Base-by-base conservation (phyloP, 2,797 vertebrate genomes). In the Orientallactaga sibirica region DNA sequence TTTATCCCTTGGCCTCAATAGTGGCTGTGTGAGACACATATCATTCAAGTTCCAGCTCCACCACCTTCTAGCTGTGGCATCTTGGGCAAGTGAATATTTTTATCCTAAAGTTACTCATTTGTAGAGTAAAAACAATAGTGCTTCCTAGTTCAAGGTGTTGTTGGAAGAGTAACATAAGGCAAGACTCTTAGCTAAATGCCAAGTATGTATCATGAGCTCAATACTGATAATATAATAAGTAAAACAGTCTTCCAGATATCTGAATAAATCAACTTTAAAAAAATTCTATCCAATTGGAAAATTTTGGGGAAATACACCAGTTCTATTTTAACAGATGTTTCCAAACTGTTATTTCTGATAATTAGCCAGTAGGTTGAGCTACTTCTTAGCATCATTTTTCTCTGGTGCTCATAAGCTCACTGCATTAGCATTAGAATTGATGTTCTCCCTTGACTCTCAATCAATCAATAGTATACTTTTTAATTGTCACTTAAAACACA, bases 191-290 rank as follows among this genome's bases (percentile, higher is more conserved):
- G 5, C 61, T 22, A 37, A 71, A 73, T 77, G 11, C 14, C 7
- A 76, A 61, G 3, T 77, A 5, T 48, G 48, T 64, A 33, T 76
- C 78, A 52, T 73, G 27, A 48, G 12, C 33, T 83, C 82, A 55
- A 9, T 73, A 25, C 55, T 88, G 48, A 81, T 93, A 58, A 78
- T 88, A 52, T 77, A 84, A 87, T 79, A 86, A 75, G 70, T 73
- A 12, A 75, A 80, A 71, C 41, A 66, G 18, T 19, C 20, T 89
- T 24, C 14, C 19, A 71, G 64, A 19, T 86, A 84, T 76, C 37
- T 86, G 33, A 91, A 70, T 70, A n/a, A 70, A 70, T 14, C 20
- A 82, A 11, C 70, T n/a, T 66, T 7, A 22, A 90, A 96, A 88
- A 48, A 52, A 52, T 52, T 16, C 6, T 88, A 43, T 10, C 81